Conservation (phyloP, 2,797 vertebrate genomes). For the Manis javanica region DNA sequence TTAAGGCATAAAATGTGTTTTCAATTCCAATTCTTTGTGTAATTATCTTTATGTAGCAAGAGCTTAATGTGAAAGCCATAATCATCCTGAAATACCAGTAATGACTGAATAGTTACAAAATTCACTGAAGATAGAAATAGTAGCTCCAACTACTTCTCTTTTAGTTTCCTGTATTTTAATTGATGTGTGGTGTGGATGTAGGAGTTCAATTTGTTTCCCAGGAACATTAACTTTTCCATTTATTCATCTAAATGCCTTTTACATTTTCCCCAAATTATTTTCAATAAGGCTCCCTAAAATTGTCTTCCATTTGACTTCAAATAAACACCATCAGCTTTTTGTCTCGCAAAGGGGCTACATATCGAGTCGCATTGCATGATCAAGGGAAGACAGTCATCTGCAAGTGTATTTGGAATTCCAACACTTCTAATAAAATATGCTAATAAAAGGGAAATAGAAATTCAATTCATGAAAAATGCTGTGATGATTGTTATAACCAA, state of each 20-base stretch:
- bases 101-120: neutral
- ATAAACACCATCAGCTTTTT: neutral
- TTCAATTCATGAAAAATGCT: neutral
- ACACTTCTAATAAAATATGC: neutral
- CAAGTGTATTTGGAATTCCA: neutral
- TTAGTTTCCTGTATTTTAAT: neutral
- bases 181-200: neutral
- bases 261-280: neutral
- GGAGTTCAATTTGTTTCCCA: neutral
- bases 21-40: conserved; percentile 1
- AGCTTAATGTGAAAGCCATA: conserved; percentile 27
- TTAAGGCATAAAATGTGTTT: conserved; percentile 7
- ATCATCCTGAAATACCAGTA: conserved; percentile 6
- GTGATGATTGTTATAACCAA: neutral
- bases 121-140: neutral
- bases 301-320: neutral
- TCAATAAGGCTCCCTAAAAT: neutral
- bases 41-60: neutral
- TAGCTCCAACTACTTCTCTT: neutral
- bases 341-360: neutral
- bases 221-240: neutral
- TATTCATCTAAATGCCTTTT: neutral
- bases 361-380: neutral
- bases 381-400: neutral
- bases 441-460: neutral